These are phyloP conservation scores for Cromileptes altivelis DNA, from an alignment of 2,113 vertebrate species.

Conservation along the genomic window DNA sequence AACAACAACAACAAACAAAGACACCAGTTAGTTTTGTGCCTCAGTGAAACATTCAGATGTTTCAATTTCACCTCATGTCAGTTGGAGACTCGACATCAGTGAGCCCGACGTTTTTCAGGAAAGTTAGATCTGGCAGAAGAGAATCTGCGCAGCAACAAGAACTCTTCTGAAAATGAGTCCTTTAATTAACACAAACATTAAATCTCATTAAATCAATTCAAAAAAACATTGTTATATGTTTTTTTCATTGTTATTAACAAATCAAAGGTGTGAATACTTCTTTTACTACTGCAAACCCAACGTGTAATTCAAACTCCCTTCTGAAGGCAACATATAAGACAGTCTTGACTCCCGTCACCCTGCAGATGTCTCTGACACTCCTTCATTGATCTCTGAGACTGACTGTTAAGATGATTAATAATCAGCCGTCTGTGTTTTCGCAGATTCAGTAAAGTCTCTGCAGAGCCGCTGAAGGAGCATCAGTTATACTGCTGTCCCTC, in stretches of 20 bases:
- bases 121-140: too few species aligned
- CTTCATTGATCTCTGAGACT: slow-evolving; percentile 23
- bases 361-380: background rate
- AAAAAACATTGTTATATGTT: too few species aligned
- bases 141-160: too few species aligned
- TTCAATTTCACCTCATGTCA: background rate
- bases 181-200: too few species aligned
- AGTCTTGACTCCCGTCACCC: slow-evolving; percentile 5
- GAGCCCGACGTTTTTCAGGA: too few species aligned
- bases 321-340: slow-evolving; percentile 8
- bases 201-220: too few species aligned
- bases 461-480: slow-evolving; percentile 17
- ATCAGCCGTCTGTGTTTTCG: background rate
- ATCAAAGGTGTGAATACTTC: background rate
- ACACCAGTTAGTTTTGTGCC: background rate
- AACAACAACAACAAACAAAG: background rate
- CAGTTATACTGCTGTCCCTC: background rate
- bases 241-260: background rate
- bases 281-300: background rate
- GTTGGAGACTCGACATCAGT: too few species aligned
- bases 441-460: slow-evolving; percentile 15
- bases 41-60: background rate
- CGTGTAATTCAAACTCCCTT: background rate
- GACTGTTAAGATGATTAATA: slow-evolving; percentile 39
- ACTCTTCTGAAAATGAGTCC: too few species aligned